Evolutionary conservation across 2,113 vertebrate genomes (phyloP).

Genomic region (Orthonyx spaldingii): DNA sequence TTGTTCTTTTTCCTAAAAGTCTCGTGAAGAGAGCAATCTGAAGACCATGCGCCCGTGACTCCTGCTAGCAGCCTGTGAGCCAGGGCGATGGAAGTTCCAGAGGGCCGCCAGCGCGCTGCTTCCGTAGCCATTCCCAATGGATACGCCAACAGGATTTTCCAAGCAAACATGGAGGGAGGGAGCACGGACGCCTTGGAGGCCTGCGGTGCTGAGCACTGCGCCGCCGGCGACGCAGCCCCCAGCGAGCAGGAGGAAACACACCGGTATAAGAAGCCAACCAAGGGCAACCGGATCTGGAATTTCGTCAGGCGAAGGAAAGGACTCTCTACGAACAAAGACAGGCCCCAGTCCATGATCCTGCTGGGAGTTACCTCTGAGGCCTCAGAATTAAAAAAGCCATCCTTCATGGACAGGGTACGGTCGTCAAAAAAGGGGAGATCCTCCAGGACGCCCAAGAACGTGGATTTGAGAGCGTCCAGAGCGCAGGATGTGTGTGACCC

Average conservation of each 20-base stretch:
- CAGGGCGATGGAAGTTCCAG: constrained; percentile 79
- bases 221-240: background rate
- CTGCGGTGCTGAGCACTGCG: constrained; percentile 54
- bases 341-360: constrained; percentile 89
- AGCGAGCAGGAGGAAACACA: constrained; percentile 58
- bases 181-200: constrained; percentile 60
- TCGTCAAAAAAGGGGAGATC: constrained; percentile 83
- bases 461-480: constrained; percentile 62
- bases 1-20: constrained; percentile 1
- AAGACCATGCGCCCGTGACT: constrained; percentile 29
- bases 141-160: constrained; percentile 81
- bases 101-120: constrained; percentile 43
- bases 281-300: constrained; percentile 82
- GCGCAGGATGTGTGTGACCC: constrained; percentile 66
- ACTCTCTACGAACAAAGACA: constrained; percentile 67
- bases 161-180: constrained; percentile 70
- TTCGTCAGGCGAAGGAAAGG: constrained; percentile 81
- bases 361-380: constrained; percentile 69
- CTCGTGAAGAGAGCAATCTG: background rate
- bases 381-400: constrained; percentile 75
- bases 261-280: constrained; percentile 71
- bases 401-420: constrained; percentile 84
- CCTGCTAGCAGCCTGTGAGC: background rate
- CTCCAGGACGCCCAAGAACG: constrained; percentile 58
- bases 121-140: constrained; percentile 75